These are phyloP conservation scores for Eupithecia insigniata DNA, from an alignment of 2,888 invertebrate species.

Conservation along the genomic window DNA sequence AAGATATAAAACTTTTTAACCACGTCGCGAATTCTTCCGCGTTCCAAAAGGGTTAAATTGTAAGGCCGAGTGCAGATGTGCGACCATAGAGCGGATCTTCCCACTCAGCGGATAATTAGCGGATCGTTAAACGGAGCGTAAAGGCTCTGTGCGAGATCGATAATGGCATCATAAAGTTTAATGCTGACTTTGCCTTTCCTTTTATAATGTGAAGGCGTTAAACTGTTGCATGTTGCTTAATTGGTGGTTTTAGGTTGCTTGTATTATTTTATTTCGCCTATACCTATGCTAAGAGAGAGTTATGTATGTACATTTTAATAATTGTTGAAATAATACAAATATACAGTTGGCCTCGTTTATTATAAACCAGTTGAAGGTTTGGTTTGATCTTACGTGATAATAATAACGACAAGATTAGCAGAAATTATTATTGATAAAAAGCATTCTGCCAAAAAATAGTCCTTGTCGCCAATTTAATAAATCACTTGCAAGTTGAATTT, in stretches of 20 bases:
- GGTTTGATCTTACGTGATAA: not conserved
- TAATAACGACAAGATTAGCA: not conserved
- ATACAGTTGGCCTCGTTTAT: not conserved
- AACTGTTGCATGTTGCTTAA: conserved; percentile 29
- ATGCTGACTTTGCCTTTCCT: conserved; percentile 43
- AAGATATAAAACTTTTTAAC: not conserved
- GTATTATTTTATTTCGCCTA: not conserved
- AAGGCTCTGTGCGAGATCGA: conserved; percentile 65
- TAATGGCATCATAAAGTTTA: conserved; percentile 61
- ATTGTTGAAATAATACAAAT: not conserved
- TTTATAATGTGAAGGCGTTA: conserved; percentile 40
- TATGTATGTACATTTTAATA: not conserved
- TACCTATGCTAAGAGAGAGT: not conserved
- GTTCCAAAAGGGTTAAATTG: conserved; percentile 26
- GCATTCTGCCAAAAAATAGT: not conserved
- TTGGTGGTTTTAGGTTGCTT: conserved; percentile 20
- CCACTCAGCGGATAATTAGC: conserved; percentile 63
- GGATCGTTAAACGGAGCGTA: conserved; percentile 66
- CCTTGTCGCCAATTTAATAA: not conserved
- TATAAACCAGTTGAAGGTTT: not conserved
- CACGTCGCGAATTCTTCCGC: conserved; percentile 30
- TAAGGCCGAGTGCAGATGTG: conserved; percentile 29
- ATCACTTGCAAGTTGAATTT: conserved; percentile 11
- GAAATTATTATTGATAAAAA: not conserved
- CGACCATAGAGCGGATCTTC: conserved; percentile 21